Base-by-base conservation (phyloP, 2,113 vertebrate species). In the Pseudopipra pipra region DNA sequence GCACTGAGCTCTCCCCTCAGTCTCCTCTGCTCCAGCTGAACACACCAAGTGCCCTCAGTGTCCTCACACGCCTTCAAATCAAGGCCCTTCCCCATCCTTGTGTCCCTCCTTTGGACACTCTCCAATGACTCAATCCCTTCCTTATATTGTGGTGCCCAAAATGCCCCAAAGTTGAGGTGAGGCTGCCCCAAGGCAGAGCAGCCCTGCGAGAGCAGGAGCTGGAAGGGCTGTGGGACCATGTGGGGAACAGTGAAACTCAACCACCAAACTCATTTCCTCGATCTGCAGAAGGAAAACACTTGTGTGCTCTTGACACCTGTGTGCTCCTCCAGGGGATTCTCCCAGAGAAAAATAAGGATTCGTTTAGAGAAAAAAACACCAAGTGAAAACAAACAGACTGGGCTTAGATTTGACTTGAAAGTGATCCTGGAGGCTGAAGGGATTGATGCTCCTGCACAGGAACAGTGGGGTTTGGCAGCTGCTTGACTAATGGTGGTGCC, bases 191-290 rank as follows among this genome's bases (percentile, higher is more conserved):
- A 8, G 8, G 6, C 47, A 41, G 11, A 1, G 0, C 30, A 43
- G 25, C 17, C 25, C 21, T 20, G 7, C 0, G 9, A 68, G 24
- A 79, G 33, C 16, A 9, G 54, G 43, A 73, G 47, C 22, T 62
- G 68, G 25, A 67, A 14, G 14, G 47, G 14, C 35, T 1, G 0
- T 12, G 12, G 28, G 39, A 72, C 8, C 22, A 35, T 3, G 0
- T 0, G 0, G 25, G 47, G 47, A 71, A 16, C 18, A 37, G 22
- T 4, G 11, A 74, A 78, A 43, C 24, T 52, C 54, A 44, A 31
- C 25, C 28, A 44, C 43, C 25, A 24, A 28, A 74, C 46, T 41
- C 5, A 35, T 87, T 80, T 75, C 73, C 56, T 55, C 1, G 0
- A 6, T 4, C 2, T 65, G 65, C 41, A 47, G 44, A 47, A 73